Base-by-base conservation (phyloP, 1,140 invertebrate species). In the Brachionus sp. region DNA sequence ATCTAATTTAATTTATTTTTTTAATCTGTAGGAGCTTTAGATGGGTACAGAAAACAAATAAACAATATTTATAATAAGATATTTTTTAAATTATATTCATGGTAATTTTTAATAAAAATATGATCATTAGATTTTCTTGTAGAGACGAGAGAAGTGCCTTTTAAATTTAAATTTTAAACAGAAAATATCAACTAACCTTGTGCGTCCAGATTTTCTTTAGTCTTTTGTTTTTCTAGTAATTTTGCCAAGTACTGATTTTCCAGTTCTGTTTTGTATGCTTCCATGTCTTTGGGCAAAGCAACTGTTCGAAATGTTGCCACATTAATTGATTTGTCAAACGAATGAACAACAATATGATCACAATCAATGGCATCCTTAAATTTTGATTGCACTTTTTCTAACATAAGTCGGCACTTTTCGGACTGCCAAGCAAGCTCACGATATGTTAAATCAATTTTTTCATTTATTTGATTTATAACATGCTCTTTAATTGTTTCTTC, bases 351-450 rank as follows among this genome's bases (percentile, higher is more conserved):
- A 64, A 89, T 88, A 23, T 86, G 77, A 37, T 89, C 88, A 86
- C 88, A 89, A 77, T 89, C 88, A 12, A 89, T 86, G 2, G 86
- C 85, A 84, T 88, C 87, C 80, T 89, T 89, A 84, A 87, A 89
- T 84, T 86, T 87, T 80, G 87, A 87, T 84, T 92, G 89, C 50
- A 95, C 88, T 88, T 95, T 95, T 25, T 91, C 87, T 19, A 93
- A 89, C 10, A 89, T 90, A 6, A 95, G 86, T 84, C 92, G 90
- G 23, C 92, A 92, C 85, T 92, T 93, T 86, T 93, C 92, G 3
- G 92, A 86, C 83, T 93, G 90, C 87, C 91, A 93, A 0, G 91
- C 92, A 44, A 90, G 82, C 82, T 89, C 87, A 77, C 62, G 70
- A 42, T 86, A 87, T 16, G 86, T 85, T 0, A 89, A 86, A 9